Evolutionary conservation across 2,113 vertebrate genomes (phyloP).

Genomic region (Pelecanus crispus): DNA sequence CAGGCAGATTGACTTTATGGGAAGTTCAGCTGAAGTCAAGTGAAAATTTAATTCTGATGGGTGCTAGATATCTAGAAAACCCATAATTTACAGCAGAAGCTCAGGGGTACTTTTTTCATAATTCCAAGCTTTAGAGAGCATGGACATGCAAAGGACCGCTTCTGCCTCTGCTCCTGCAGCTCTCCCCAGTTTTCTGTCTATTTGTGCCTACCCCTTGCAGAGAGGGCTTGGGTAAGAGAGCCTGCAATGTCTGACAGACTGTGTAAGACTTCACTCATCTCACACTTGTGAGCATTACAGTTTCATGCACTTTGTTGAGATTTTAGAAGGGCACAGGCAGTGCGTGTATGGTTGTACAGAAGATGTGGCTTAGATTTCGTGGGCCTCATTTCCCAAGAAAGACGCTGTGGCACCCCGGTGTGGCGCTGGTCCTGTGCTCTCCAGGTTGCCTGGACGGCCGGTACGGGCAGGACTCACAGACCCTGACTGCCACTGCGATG

Average conservation of each 20-base stretch:
- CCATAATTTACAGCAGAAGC: not conserved
- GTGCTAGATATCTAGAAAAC: not conserved
- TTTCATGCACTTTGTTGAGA: not conserved
- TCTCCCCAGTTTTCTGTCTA: fast-evolving
- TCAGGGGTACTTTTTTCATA: not conserved
- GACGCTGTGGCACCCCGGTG: not conserved
- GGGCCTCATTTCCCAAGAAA: not conserved
- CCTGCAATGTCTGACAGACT: fast-evolving
- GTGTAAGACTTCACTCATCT: not conserved
- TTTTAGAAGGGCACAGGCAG: not conserved
- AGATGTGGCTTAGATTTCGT: not conserved
- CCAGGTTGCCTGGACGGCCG: not conserved
- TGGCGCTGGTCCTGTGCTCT: too few relatives aligned
- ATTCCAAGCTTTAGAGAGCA: not conserved
- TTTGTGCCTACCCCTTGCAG: too few relatives aligned
- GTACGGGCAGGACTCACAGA: not conserved
- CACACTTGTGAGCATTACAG: not conserved
- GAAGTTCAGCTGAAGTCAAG: not conserved
- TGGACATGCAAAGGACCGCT: too few relatives aligned
- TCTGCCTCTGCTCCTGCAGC: not conserved
- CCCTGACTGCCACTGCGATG: not conserved
- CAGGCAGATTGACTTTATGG: not conserved
- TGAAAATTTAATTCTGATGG: not conserved
- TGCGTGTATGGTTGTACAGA: fast-evolving
- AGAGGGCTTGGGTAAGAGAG: not conserved